phyloP scores from a whole-genome alignment of 2,113 vertebrate genomes.

The Mohoua ochrocephala region DNA sequence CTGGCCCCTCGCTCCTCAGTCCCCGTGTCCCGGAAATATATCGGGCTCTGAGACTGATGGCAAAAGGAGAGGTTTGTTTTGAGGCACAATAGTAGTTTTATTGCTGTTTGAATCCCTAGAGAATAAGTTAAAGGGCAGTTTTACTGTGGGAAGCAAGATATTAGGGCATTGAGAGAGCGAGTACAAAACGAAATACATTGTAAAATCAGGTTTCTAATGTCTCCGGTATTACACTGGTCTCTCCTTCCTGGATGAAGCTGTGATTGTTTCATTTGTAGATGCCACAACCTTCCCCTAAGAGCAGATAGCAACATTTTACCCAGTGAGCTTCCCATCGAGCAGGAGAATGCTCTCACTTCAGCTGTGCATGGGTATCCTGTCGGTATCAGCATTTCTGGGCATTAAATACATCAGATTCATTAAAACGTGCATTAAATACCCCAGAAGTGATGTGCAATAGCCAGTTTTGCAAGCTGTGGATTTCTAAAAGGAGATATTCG shows the following conservation, averaged over 20 bases:
- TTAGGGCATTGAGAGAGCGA: neutral
- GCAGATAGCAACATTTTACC: neutral
- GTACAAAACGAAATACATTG: neutral
- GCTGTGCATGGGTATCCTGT: neutral
- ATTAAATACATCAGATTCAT: neutral
- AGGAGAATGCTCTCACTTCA: neutral
- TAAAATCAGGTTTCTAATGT: neutral
- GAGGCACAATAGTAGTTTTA: neutral
- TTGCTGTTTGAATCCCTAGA: neutral
- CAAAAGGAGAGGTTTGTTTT: neutral
- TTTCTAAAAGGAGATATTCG: neutral
- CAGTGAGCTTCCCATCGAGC: neutral
- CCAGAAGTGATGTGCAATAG: neutral
- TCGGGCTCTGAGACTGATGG: neutral
- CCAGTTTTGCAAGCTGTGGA: neutral
- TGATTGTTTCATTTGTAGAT: neutral
- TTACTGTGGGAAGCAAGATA: neutral
- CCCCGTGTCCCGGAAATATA: fast-evolving
- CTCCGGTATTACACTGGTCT: neutral
- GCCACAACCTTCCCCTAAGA: neutral
- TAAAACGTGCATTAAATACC: neutral
- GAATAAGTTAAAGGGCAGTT: neutral
- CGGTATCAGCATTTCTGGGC: neutral
- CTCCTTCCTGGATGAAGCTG: neutral
- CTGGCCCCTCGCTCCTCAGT: neutral